A percentile compares a stretch with the other conserved stretches of the same genome.
phyloP scores from a whole-genome alignment of 2,113 vertebrate species.

The Pluvianellus socialis region DNA sequence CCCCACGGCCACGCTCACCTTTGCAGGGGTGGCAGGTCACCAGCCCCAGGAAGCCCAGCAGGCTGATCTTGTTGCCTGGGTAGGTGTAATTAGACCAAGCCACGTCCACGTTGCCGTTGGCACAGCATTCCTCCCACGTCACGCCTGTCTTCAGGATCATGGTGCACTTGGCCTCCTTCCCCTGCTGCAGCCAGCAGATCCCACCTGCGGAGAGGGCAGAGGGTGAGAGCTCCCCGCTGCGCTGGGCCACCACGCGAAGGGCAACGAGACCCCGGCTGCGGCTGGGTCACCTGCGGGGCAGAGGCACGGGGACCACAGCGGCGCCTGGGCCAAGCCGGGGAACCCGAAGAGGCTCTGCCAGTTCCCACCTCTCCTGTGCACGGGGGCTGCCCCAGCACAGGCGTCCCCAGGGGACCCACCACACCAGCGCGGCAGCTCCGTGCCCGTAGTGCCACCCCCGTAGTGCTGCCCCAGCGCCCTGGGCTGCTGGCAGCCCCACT shows the following conservation, averaged over 20 bases:
- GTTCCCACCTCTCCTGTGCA: not conserved
- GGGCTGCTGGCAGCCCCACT: not conserved
- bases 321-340: rapidly evolving
- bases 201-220: slow-evolving; percentile 77
- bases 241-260: rapidly evolving
- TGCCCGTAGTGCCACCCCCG: rapidly evolving
- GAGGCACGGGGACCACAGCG: rapidly evolving
- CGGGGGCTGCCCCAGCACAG: not conserved
- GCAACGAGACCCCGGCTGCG: rapidly evolving
- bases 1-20: slow-evolving; percentile 73
- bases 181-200: slow-evolving; percentile 94
- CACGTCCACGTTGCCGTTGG: slow-evolving; percentile 83
- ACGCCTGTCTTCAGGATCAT: slow-evolving; percentile 90
- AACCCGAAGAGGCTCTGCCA: not conserved
- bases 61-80: slow-evolving; percentile 91
- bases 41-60: slow-evolving; percentile 91
- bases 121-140: slow-evolving; percentile 90
- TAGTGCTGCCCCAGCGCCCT: rapidly evolving
- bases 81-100: slow-evolving; percentile 94
- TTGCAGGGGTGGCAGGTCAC: slow-evolving; percentile 93
- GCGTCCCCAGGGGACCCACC: rapidly evolving
- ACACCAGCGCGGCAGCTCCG: rapidly evolving
- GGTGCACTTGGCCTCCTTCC: slow-evolving; percentile 86
- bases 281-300: rapidly evolving
- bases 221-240: not conserved